Evolutionary conservation across 1,140 invertebrate genomes (phyloP).

Genomic region (Musca vetustissima): DNA sequence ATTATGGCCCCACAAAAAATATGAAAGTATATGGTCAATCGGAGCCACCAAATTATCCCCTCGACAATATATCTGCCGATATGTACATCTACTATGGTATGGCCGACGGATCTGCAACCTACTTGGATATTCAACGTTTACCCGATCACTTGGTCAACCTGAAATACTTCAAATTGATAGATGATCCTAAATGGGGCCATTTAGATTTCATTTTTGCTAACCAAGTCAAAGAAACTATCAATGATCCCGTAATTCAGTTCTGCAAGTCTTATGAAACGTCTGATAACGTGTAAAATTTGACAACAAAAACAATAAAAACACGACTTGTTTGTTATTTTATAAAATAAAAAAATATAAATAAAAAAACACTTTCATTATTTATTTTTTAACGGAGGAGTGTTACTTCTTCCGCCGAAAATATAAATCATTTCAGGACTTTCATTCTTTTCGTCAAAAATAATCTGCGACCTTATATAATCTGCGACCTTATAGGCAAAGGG

Average conservation of each 20-base stretch:
- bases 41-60: slow-evolving; percentile 59
- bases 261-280: slow-evolving; percentile 31
- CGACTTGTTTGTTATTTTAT: too few species aligned
- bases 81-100: slow-evolving; percentile 65
- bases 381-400: too few species aligned
- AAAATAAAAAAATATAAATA: too few species aligned
- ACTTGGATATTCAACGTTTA: slow-evolving; percentile 55
- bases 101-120: slow-evolving; percentile 62
- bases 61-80: slow-evolving; percentile 62
- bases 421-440: too few species aligned
- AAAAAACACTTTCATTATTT: too few species aligned
- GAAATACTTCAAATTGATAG: slow-evolving; percentile 52
- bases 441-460: too few species aligned
- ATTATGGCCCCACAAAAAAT: slow-evolving; percentile 57
- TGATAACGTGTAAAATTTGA: neutral
- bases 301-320: too few species aligned
- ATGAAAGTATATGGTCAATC: slow-evolving; percentile 51
- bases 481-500: too few species aligned
- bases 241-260: slow-evolving; percentile 38
- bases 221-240: slow-evolving; percentile 56
- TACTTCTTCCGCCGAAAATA: too few species aligned
- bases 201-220: slow-evolving; percentile 61
- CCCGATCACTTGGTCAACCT: slow-evolving; percentile 53
- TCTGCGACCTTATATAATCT: too few species aligned
- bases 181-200: slow-evolving; percentile 58